Evolutionary conservation across 2,797 vertebrate genomes (phyloP), one percentile per base, ranked within the genome.

Genomic region (Sebastes vulpes): DNA sequence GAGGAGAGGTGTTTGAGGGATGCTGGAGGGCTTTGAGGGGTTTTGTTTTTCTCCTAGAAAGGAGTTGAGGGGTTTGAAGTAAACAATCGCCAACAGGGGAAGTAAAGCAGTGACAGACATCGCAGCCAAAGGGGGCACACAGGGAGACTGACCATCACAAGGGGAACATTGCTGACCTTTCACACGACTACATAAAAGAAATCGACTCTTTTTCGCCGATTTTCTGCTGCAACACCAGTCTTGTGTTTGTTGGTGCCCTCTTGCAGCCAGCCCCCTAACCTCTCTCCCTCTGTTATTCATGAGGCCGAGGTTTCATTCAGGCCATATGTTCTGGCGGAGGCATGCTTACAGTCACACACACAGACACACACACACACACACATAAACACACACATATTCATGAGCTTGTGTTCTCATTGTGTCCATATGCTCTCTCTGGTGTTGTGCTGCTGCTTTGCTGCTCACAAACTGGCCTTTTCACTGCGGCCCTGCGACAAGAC

Each of bases 381-480:
- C 87, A 85, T 89, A 92, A 84, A 92, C 92, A 90, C 90, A 90
- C 90, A 61, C 87, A 76, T 93, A 96, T 96, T 97, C 95, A 96
- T 95, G 89, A 95, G 91, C 91, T 94, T 95, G 95, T 92, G 95
- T 93, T 96, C 95, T 97, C 95, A 96, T 95, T 96, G 94, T 94
- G 92, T 89, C 97, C 97, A 97, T 97, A 97, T 98, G 97, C 92
- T 97, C 91, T 89, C 91, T 86, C 94, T 96, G 94, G 95, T 96
- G 96, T 93, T 88, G 89, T 94, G 86, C 95, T 96, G 96, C 95
- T 96, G 95, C 90, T 95, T 91, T 65, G 85, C 94, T 95, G 95
- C 94, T 96, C 91, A 84, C 96, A 97, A 96, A 97, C 90, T 96
- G 95, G 93, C 94, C 94, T 90, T 97, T 97, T 97, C 92, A 94